A percentile compares a stretch with the other conserved stretches of the same genome.
phyloP scores from a whole-genome alignment of 2,113 vertebrate genomes.

The Chiloscyllium plagiosum region DNA sequence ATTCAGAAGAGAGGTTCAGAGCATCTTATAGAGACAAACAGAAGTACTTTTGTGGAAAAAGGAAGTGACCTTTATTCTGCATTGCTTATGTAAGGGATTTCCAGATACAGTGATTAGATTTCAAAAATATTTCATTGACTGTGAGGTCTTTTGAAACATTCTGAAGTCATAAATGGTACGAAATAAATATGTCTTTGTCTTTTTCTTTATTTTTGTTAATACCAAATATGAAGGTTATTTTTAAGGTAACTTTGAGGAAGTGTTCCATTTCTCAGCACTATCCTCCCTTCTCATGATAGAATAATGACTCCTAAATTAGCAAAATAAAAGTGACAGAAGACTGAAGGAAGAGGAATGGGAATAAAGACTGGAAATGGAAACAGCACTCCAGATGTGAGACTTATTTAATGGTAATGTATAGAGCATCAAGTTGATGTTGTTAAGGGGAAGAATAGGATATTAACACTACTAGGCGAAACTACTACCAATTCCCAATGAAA shows the following conservation, averaged over 20 bases:
- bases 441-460: background rate
- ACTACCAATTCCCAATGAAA: background rate
- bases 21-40: background rate
- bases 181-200: background rate
- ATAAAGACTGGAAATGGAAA: background rate
- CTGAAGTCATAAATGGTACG: background rate
- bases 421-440: background rate
- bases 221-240: background rate
- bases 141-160: background rate
- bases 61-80: background rate
- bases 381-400: background rate
- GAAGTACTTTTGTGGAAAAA: background rate
- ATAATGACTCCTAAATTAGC: background rate
- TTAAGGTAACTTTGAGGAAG: background rate
- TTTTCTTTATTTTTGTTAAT: background rate
- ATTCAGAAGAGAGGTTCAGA: background rate
- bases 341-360: background rate
- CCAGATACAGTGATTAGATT: background rate
- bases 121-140: background rate
- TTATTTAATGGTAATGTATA: background rate
- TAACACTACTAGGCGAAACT: background rate
- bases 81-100: background rate
- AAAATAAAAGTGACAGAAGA: background rate
- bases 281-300: background rate
- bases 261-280: background rate